Base-by-base conservation (phyloP, 1,140 invertebrate species). In the Drosophila carrolli region DNA sequence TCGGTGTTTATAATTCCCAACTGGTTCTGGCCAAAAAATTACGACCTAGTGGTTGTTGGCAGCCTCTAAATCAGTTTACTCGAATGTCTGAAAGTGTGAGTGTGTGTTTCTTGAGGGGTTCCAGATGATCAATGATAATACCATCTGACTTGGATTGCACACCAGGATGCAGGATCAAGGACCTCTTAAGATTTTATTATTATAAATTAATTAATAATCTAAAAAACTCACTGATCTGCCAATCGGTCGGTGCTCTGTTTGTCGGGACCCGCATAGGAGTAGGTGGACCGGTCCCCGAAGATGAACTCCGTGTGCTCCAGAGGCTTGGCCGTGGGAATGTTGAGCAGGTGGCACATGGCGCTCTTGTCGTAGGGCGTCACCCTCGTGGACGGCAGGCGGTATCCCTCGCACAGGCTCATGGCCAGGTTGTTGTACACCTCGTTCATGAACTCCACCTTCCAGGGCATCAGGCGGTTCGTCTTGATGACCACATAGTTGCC, bases 391-490 rank as follows among this genome's bases (percentile, higher is more conserved):
- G 86, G 79, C 8, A 81, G 43, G 4, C 37, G 54, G n/a, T 74
- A 90, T 0, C 41, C 19, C 8, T 89, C 81, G 14, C 78, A 75
- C 35, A 90, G 47, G 13, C 85, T 86, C 44, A 92, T 29, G 1
- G 65, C 91, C 23, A 92, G 29, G 7, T 79, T 75, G 41, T 92
- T 92, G 53, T 92, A 92, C 4, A 92, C 90, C 73, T 92, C 91
- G 44, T 89, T 90, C 43, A 86, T 76, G 47, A 92, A 92, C 43
- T 92, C 86, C 10, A 65, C 75, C 56, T 92, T 91, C 85, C 91
- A 91, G 1, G 91, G 91, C 89, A 91, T 89, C 10, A 91, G 38
- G 6, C 86, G 75, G 16, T 35, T 70, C 6, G 91, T 92, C 55
- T 92, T 92, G 2, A 91, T n/a, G 2, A 81, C 72, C 23, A 81